Evolutionary conservation across 2,888 invertebrate species (phyloP).

Genomic region (Tinea pellionella): DNA sequence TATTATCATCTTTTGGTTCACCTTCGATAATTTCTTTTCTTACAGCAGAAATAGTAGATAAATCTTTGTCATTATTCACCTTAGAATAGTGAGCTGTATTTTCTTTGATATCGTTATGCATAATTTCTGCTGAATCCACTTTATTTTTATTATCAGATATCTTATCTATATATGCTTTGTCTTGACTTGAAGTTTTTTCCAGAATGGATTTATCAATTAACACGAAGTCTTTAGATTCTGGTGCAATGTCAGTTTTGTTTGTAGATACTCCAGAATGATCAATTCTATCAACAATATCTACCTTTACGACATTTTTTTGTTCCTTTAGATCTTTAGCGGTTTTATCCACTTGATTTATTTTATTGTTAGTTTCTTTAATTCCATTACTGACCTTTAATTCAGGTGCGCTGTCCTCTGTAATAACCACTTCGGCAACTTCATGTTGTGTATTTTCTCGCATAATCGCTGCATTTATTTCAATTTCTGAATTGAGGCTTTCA

Average conservation of each 20-base stretch:
- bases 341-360: not conserved
- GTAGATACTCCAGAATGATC: not conserved
- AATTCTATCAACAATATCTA: not conserved
- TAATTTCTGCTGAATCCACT: not conserved
- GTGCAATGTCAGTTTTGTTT: not conserved
- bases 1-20: not conserved
- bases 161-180: too few relatives aligned
- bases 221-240: too few relatives aligned
- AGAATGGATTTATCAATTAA: too few relatives aligned
- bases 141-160: not conserved
- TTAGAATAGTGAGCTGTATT: not conserved
- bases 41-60: not conserved
- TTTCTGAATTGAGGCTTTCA: too few relatives aligned
- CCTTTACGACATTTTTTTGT: not conserved
- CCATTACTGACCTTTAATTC: slow-evolving; percentile 10
- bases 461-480: not conserved
- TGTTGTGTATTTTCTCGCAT: not conserved
- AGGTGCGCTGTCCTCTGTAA: not conserved
- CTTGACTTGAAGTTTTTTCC: too few relatives aligned
- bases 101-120: not conserved
- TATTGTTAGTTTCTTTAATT: not conserved
- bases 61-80: not conserved
- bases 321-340: not conserved
- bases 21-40: not conserved
- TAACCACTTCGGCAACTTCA: not conserved